A percentile compares a stretch with the other conserved stretches of the same genome.
Conservation (phyloP, 2,888 invertebrate genomes). For the Mongoloraphidia duomilia region DNA sequence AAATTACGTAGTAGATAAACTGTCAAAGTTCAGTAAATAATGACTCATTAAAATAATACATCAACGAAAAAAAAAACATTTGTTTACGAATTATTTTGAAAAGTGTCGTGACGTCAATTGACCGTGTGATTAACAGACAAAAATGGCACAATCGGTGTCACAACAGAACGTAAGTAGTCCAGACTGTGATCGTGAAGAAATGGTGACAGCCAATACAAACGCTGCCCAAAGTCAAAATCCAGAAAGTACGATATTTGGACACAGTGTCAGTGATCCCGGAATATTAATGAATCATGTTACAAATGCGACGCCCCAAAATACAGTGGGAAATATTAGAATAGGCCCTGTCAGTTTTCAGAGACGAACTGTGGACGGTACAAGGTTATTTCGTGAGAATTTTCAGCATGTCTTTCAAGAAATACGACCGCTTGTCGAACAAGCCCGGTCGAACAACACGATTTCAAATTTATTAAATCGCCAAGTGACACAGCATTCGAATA, state of each 20-base stretch:
- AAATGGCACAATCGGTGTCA: neutral
- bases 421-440: slow-evolving; percentile 49
- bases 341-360: slow-evolving; percentile 13
- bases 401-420: slow-evolving; percentile 41
- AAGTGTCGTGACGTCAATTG: too few species aligned
- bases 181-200: too few species aligned
- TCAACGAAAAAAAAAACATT: too few species aligned
- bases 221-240: neutral
- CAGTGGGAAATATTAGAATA: neutral
- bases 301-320: neutral
- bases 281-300: neutral
- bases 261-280: neutral
- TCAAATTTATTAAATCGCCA: slow-evolving; percentile 23
- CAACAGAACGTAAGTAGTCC: neutral
- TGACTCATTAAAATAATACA: too few species aligned
- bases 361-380: slow-evolving; percentile 25
- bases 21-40: too few species aligned
- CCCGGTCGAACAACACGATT: slow-evolving; percentile 27
- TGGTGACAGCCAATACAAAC: too few species aligned
- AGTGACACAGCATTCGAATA: slow-evolving; percentile 9
- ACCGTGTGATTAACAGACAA: neutral
- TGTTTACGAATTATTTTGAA: too few species aligned
- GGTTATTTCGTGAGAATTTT: slow-evolving; percentile 25
- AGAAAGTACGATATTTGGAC: neutral
- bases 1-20: too few species aligned